phyloP scores from a whole-genome alignment of 2,797 vertebrate genomes.

The Microhierax caerulescens region DNA sequence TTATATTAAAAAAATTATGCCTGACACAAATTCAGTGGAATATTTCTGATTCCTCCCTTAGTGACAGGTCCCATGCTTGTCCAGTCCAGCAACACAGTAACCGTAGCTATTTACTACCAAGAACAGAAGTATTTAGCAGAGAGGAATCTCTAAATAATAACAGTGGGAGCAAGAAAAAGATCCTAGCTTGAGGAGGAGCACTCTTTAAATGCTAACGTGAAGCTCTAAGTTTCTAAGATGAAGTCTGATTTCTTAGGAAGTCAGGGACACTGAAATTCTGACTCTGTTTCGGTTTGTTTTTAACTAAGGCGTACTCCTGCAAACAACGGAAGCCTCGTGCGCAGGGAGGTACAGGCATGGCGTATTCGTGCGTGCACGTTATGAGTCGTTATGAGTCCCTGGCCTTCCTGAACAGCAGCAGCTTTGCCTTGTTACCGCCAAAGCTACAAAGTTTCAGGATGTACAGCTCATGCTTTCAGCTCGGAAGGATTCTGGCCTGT shows the following conservation, averaged over 20 bases:
- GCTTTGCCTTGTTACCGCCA: background rate
- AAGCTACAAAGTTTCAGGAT: background rate
- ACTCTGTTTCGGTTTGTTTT: background rate
- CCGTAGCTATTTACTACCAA: background rate
- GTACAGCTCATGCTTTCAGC: background rate
- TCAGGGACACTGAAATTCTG: background rate
- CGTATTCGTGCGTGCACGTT: fast-evolving
- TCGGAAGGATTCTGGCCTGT: background rate
- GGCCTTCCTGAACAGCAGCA: background rate
- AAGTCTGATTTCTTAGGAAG: background rate
- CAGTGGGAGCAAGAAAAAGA: background rate
- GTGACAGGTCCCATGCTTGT: background rate
- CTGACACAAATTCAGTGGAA: background rate
- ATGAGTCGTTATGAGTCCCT: fast-evolving
- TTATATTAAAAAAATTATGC: background rate
- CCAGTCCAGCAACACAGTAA: background rate
- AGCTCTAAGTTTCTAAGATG: background rate
- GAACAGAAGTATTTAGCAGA: background rate
- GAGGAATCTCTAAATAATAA: constrained; percentile 11
- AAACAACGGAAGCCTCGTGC: fast-evolving
- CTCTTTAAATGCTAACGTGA: background rate
- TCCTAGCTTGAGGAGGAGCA: background rate
- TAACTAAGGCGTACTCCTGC: fast-evolving
- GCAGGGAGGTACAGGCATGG: background rate
- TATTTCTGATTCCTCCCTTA: background rate